These are phyloP conservation scores for Cecropterus lyciades DNA, from an alignment of 1,140 invertebrate genomes.

Conservation along the genomic window DNA sequence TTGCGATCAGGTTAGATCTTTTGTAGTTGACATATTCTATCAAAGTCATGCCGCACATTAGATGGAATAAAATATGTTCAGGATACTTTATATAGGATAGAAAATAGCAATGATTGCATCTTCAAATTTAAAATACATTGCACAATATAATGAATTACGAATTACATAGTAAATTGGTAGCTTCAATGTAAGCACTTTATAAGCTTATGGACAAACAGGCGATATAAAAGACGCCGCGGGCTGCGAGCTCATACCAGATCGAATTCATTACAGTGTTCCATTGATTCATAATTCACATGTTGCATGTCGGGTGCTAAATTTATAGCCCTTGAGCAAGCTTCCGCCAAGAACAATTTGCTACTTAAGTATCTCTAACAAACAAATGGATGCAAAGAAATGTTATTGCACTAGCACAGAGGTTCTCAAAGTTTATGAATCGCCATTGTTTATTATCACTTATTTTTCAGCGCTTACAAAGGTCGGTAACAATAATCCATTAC, in stretches of 20 bases:
- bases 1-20: too few relatives aligned
- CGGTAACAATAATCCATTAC: too few relatives aligned
- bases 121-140: too few relatives aligned
- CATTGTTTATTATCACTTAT: too few relatives aligned
- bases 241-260: slow-evolving; percentile 14
- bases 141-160: slow-evolving; percentile 1
- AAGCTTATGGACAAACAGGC: slow-evolving; percentile 2
- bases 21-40: too few relatives aligned
- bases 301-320: slow-evolving; percentile 42
- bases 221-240: slow-evolving; percentile 20
- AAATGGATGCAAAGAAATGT: slow-evolving; percentile 41
- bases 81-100: too few relatives aligned
- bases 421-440: too few relatives aligned
- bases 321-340: slow-evolving; percentile 46
- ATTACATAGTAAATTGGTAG: slow-evolving; percentile 8
- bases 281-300: slow-evolving; percentile 43
- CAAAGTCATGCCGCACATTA: too few relatives aligned
- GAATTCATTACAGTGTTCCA: slow-evolving; percentile 36
- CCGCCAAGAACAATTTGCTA: slow-evolving; percentile 46
- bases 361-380: slow-evolving; percentile 27
- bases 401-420: slow-evolving; percentile 35
- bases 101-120: too few relatives aligned
- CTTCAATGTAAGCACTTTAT: slow-evolving; percentile 9
- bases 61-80: too few relatives aligned
- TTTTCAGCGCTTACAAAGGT: too few relatives aligned